phyloP scores from a whole-genome alignment of 2,888 invertebrate species.

The Perdita meconis region DNA sequence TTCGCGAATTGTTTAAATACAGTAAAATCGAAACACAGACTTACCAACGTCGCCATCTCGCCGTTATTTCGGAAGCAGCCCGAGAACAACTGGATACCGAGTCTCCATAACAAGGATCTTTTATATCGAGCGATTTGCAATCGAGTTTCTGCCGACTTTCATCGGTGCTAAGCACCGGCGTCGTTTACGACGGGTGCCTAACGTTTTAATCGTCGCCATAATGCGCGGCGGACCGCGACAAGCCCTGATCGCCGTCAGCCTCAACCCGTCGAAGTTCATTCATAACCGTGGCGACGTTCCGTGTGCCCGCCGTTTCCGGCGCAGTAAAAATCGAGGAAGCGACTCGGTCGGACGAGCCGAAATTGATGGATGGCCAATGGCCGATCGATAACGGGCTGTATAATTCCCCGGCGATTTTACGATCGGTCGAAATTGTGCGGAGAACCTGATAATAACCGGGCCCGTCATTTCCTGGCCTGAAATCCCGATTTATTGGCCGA shows the following conservation, averaged over 20 bases:
- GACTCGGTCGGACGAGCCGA: conserved; percentile 14
- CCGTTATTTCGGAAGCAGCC: conserved; percentile 71
- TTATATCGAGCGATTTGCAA: conserved; percentile 75
- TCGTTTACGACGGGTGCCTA: conserved; percentile 78
- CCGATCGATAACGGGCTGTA: conserved; percentile 20
- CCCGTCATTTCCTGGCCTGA: conserved; percentile 24
- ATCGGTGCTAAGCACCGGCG: conserved; percentile 78
- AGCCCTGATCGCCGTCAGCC: conserved; percentile 25
- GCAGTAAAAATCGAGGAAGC: conserved; percentile 22
- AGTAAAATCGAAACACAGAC: conserved; percentile 49
- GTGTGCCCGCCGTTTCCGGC: conserved; percentile 40
- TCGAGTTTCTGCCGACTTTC: conserved; percentile 73
- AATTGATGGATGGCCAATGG: conserved; percentile 34
- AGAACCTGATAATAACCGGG: conserved; percentile 5
- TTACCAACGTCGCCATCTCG: conserved; percentile 79
- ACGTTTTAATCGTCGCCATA: conserved; percentile 81
- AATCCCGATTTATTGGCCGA: conserved; percentile 15
- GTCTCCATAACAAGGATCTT: conserved; percentile 70
- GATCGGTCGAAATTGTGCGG: conserved; percentile 27
- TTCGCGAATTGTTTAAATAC: neutral
- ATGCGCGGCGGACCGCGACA: conserved; percentile 76
- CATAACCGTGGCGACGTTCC: conserved; percentile 19
- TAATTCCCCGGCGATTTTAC: conserved; percentile 33
- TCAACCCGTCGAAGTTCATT: conserved; percentile 46
- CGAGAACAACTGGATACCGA: conserved; percentile 76